A percentile compares a stretch with the other conserved stretches of the same genome.
phyloP scores from a whole-genome alignment of 1,140 invertebrate genomes.

The Apocrypta bakeri region DNA sequence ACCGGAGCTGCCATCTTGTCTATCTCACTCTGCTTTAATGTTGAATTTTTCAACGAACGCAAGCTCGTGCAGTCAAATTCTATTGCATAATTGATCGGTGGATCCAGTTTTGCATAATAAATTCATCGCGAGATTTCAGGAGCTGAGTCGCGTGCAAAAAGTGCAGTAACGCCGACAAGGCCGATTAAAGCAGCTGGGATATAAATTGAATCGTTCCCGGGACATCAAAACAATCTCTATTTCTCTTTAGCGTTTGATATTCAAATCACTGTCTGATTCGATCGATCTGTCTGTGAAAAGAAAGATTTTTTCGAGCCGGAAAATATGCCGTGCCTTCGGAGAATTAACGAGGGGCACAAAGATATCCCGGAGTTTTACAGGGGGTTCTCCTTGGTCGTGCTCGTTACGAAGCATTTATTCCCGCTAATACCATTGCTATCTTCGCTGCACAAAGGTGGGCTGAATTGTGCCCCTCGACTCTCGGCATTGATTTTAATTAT shows the following conservation, averaged over 20 bases:
- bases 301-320: not conserved
- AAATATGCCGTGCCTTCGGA: constrained; percentile 20
- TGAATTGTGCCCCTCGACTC: constrained; percentile 13
- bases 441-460: not conserved
- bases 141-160: not conserved
- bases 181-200: constrained; percentile 17
- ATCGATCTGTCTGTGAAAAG: constrained; percentile 9
- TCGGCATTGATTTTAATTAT: constrained; percentile 45
- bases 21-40: not conserved
- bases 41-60: not conserved
- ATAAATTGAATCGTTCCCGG: constrained; percentile 17
- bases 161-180: not conserved
- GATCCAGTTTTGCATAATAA: not conserved
- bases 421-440: not conserved
- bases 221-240: constrained; percentile 32
- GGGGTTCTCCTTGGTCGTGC: constrained; percentile 31
- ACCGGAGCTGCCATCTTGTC: too few species aligned
- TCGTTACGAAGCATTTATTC: constrained; percentile 51
- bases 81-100: not conserved
- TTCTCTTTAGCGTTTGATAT: constrained; percentile 39
- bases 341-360: constrained; percentile 47
- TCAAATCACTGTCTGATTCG: constrained; percentile 44
- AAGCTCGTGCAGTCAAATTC: not conserved
- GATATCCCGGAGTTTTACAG: constrained; percentile 32
- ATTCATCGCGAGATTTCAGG: not conserved